Evolutionary conservation across 2,113 vertebrate species (phyloP), one percentile per base, ranked within the genome.

Genomic region (Micronycteris hirsuta): DNA sequence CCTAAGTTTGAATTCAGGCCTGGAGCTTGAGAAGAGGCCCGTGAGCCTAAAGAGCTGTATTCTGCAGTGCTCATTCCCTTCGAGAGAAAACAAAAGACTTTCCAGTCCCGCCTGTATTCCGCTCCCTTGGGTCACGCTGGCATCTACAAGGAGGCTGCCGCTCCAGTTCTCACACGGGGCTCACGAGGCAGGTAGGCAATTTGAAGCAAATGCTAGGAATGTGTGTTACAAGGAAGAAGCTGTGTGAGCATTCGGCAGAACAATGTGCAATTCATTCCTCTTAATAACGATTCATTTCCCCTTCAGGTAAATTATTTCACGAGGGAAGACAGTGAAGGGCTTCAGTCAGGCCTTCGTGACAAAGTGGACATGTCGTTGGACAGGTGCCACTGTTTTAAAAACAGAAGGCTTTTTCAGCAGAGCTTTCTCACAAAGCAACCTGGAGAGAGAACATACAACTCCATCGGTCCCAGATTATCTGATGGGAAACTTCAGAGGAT

Each of bases 321-420:
- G 74, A 45, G 63, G 19, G 58, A 91, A 96, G 97, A 97, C 95
- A 97, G 98, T 97, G 97, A 97, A 97, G 11, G 94, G 73, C 93
- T 98, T 98, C 98, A 98, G 96, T 97, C 96, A 98, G 97, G 98
- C 94, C 96, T 89, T 98, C 98, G 94, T 99, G 98, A 98, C 98
- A 98, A 98, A 99, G 97, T 98, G 96, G 98, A 97, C 97, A 93
- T 81, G 88, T 97, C 97, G 68, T 97, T 98, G 98, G 98, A 97
- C 68, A 92, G 73, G 89, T 92, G 98, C 98, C 98, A 98, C 82
- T 38, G 93, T 97, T 97, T 98, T 93, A 97, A 95, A 98, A 98
- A 98, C 85, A 95, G 93, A 43, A 31, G 92, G 31, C 78, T 97
- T 97, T 98, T 97, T 98, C 97, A 98, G 67, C 94, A 98, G 96